These are phyloP conservation scores for Tragopan temminckii DNA, from an alignment of 2,797 vertebrate genomes.

Conservation along the genomic window DNA sequence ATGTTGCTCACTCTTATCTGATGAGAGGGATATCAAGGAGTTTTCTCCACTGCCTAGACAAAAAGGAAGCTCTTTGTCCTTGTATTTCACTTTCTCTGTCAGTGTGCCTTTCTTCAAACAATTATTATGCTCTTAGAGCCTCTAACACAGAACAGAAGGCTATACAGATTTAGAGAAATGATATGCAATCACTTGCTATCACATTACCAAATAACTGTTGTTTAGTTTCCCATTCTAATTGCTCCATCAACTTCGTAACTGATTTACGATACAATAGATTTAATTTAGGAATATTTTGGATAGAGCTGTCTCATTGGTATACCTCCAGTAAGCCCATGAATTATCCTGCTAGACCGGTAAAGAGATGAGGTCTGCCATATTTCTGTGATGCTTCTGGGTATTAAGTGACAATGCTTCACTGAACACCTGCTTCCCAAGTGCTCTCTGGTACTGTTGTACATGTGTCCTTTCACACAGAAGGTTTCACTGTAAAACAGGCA, in stretches of 20 bases:
- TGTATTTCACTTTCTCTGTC: slow-evolving; percentile 59
- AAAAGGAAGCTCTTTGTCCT: slow-evolving; percentile 54
- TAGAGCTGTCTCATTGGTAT: background rate
- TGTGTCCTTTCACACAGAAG: background rate
- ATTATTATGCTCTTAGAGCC: background rate
- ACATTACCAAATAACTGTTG: background rate
- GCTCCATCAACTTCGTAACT: background rate
- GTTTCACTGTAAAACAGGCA: background rate
- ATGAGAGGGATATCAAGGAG: slow-evolving; percentile 72
- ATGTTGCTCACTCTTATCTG: slow-evolving; percentile 25
- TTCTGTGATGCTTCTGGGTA: background rate
- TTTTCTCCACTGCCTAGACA: slow-evolving; percentile 74
- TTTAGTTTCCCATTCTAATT: background rate
- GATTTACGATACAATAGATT: background rate
- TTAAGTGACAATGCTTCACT: background rate
- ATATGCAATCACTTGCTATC: background rate
- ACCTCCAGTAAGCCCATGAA: background rate
- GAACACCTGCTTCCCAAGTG: background rate
- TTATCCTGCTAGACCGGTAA: background rate
- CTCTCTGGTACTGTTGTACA: background rate
- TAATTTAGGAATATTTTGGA: background rate
- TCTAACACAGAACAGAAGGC: background rate
- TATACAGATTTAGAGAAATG: background rate
- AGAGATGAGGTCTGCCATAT: background rate
- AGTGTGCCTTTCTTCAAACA: slow-evolving; percentile 3